These are phyloP conservation scores for Melospiza melodia DNA, from an alignment of 2,113 vertebrate genomes.

Conservation along the genomic window DNA sequence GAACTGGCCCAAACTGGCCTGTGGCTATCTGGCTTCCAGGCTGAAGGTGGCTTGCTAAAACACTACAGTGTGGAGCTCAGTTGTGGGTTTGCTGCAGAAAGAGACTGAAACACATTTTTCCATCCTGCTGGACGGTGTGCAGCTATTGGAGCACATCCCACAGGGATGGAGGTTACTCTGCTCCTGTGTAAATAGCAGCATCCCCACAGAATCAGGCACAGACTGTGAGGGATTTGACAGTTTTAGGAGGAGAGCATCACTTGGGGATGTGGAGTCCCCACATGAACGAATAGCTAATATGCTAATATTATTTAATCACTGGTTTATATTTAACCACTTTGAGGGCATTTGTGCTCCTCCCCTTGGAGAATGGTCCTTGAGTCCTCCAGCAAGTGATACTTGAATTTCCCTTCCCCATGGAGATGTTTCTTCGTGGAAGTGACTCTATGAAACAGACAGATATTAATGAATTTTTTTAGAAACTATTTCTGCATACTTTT, in stretches of 20 bases:
- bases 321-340: conserved; percentile 15
- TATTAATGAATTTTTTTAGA: conserved; percentile 47
- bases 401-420: background rate
- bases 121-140: background rate
- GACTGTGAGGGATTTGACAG: background rate
- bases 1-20: background rate
- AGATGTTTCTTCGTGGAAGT: background rate
- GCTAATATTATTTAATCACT: conserved; percentile 8
- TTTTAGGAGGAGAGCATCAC: background rate
- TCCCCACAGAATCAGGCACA: background rate
- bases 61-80: background rate
- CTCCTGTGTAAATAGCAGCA: background rate
- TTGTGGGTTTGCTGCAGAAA: background rate
- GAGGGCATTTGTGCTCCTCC: background rate
- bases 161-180: background rate
- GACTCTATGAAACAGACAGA: background rate
- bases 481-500: conserved; percentile 17
- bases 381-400: background rate
- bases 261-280: background rate
- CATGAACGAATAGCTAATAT: background rate
- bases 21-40: background rate
- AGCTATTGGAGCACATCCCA: background rate
- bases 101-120: background rate
- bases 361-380: background rate
- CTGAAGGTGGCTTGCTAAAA: background rate